Conservation (phyloP, 2,113 vertebrate species). For the Nesoenas mayeri region DNA sequence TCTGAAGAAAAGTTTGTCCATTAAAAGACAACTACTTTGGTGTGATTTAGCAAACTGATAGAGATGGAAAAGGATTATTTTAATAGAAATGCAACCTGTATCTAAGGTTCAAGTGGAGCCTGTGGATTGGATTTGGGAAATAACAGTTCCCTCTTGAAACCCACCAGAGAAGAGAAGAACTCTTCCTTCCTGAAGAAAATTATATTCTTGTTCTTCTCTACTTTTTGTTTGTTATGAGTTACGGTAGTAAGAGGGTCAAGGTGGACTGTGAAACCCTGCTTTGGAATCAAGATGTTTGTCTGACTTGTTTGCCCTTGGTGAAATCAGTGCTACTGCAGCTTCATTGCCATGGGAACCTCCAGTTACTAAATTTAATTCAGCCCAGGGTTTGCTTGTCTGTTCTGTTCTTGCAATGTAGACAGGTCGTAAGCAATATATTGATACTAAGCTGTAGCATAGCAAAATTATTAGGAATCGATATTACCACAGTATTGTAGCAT, state of each 20-base stretch:
- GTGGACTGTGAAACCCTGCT: neutral
- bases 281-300: slow-evolving; percentile 18
- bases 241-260: neutral
- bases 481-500: neutral
- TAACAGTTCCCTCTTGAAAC: neutral
- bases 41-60: neutral
- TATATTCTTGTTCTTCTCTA: neutral
- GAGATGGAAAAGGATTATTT: neutral
- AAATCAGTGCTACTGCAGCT: slow-evolving; percentile 46
- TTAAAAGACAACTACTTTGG: neutral
- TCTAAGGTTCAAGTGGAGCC: neutral
- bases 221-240: neutral
- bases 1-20: neutral
- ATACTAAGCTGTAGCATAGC: neutral
- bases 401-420: slow-evolving; percentile 16
- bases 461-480: neutral
- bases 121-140: neutral
- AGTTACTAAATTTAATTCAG: slow-evolving; percentile 65
- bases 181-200: neutral
- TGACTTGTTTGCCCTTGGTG: slow-evolving; percentile 46
- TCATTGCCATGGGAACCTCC: slow-evolving; percentile 69
- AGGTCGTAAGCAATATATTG: slow-evolving; percentile 51
- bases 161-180: neutral
- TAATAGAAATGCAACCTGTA: neutral
- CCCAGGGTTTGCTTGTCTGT: slow-evolving; percentile 28